phyloP scores from a whole-genome alignment of 1,140 invertebrate species.

The Bombus picipes region DNA sequence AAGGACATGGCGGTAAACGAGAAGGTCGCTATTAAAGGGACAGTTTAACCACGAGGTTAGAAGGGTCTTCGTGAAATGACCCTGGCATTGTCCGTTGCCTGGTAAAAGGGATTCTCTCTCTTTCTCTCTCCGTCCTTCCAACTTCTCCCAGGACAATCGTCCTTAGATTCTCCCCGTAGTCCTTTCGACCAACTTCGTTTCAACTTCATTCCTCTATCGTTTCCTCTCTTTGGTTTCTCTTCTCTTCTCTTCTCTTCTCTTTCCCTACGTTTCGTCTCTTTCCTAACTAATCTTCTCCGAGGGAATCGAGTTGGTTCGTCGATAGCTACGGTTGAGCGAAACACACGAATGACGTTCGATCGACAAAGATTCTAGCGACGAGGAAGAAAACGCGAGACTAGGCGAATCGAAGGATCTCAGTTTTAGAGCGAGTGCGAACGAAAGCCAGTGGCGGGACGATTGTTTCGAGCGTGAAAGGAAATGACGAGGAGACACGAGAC shows the following conservation, averaged over 20 bases:
- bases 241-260: background rate
- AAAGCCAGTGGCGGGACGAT: background rate
- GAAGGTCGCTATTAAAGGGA: slow-evolving; percentile 56
- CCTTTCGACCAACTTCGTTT: slow-evolving; percentile 49
- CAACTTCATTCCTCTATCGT: slow-evolving; percentile 29
- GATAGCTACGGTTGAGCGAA: background rate
- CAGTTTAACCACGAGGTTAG: slow-evolving; percentile 62
- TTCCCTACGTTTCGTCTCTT: background rate
- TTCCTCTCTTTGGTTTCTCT: no score
- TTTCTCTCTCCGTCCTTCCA: background rate
- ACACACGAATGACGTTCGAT: background rate
- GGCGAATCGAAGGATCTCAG: background rate
- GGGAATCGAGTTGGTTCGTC: background rate
- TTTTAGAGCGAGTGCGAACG: background rate
- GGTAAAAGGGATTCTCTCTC: slow-evolving; percentile 43
- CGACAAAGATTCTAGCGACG: background rate
- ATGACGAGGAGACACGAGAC: background rate
- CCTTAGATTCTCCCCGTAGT: background rate
- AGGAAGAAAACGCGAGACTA: background rate
- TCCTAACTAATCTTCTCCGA: background rate
- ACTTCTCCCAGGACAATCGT: slow-evolving; percentile 39
- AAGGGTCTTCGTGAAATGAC: slow-evolving; percentile 26
- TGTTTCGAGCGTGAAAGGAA: slow-evolving; percentile 19
- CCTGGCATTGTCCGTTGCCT: slow-evolving; percentile 46
- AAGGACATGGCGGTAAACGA: slow-evolving; percentile 14